phyloP scores from a whole-genome alignment of 2,797 vertebrate genomes.

The Austrolebias charrua region DNA sequence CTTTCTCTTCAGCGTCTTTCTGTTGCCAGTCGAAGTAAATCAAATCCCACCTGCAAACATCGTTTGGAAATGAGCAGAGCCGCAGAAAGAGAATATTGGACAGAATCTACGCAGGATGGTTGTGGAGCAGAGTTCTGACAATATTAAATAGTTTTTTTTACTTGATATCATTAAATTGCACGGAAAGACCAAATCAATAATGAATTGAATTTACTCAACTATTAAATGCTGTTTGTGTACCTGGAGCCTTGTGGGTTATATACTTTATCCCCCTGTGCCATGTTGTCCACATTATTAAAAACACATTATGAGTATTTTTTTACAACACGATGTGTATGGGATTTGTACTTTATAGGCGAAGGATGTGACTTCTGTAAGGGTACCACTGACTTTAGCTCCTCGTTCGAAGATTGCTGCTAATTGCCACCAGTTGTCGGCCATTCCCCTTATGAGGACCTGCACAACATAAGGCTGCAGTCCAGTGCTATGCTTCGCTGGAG shows the following conservation, averaged over 20 bases:
- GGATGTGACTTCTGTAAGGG: too few species aligned
- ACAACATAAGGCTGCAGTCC: too few species aligned
- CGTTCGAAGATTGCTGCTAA: too few species aligned
- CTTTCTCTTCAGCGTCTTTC: slow-evolving; percentile 40
- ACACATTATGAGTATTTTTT: not conserved
- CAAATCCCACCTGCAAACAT: slow-evolving; percentile 44
- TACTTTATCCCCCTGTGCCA: not conserved
- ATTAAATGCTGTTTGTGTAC: slow-evolving; percentile 8
- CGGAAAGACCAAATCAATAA: slow-evolving; percentile 16
- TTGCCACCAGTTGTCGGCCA: too few species aligned
- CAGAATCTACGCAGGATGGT: not conserved
- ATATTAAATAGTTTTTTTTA: slow-evolving; percentile 1
- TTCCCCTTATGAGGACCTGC: too few species aligned
- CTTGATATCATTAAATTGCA: not conserved
- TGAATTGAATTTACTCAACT: not conserved
- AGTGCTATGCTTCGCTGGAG: too few species aligned
- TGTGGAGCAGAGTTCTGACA: not conserved
- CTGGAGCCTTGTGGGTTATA: not conserved
- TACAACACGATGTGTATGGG: not conserved
- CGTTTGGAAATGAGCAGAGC: slow-evolving; percentile 40
- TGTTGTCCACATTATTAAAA: slow-evolving; percentile 4
- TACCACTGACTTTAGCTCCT: too few species aligned
- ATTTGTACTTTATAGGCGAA: not conserved
- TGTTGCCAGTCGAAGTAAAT: slow-evolving; percentile 62
- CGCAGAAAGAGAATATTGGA: slow-evolving; percentile 30